A percentile compares a stretch with the other conserved stretches of the same genome.
Evolutionary conservation across 1,140 invertebrate species (phyloP).

Genomic region (Grapholita molesta): DNA sequence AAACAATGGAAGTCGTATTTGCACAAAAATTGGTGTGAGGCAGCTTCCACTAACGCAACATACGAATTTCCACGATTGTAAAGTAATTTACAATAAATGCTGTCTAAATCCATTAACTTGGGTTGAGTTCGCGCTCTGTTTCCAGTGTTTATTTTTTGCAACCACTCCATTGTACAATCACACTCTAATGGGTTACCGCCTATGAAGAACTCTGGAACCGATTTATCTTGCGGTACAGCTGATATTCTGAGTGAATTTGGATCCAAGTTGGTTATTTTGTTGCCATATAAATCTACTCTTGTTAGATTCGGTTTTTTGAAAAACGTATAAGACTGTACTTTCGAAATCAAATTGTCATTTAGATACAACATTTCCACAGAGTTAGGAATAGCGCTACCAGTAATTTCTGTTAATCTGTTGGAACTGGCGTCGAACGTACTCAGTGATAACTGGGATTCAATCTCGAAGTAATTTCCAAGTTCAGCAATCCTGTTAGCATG

Average conservation of each 20-base stretch:
- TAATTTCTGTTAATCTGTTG: slow-evolving; percentile 92
- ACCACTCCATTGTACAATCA: slow-evolving; percentile 86
- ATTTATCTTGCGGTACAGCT: slow-evolving; percentile 85
- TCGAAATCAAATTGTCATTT: slow-evolving; percentile 91
- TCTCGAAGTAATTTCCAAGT: slow-evolving; percentile 93
- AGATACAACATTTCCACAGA: slow-evolving; percentile 91
- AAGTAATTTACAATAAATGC: slow-evolving; percentile 91
- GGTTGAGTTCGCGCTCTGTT: slow-evolving; percentile 89
- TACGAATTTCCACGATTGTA: slow-evolving; percentile 89
- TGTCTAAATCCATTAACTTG: slow-evolving; percentile 91
- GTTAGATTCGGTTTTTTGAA: slow-evolving; percentile 95
- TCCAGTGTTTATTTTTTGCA: slow-evolving; percentile 90
- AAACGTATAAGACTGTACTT: slow-evolving; percentile 95
- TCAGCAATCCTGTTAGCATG: slow-evolving; percentile 92
- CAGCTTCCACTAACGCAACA: slow-evolving; percentile 89
- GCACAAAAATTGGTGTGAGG: slow-evolving; percentile 93
- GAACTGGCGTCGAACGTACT: slow-evolving; percentile 92
- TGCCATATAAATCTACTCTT: slow-evolving; percentile 90
- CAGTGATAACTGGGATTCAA: slow-evolving; percentile 89
- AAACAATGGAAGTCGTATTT: slow-evolving; percentile 95
- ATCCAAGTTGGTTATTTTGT: slow-evolving; percentile 90
- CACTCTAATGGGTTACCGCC: slow-evolving; percentile 94
- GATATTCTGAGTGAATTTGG: slow-evolving; percentile 92
- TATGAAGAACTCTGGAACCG: slow-evolving; percentile 94
- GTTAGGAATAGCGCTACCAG: slow-evolving; percentile 90